Conservation (phyloP, 2,797 vertebrate species). For the Erpetoichthys calabaricus region DNA sequence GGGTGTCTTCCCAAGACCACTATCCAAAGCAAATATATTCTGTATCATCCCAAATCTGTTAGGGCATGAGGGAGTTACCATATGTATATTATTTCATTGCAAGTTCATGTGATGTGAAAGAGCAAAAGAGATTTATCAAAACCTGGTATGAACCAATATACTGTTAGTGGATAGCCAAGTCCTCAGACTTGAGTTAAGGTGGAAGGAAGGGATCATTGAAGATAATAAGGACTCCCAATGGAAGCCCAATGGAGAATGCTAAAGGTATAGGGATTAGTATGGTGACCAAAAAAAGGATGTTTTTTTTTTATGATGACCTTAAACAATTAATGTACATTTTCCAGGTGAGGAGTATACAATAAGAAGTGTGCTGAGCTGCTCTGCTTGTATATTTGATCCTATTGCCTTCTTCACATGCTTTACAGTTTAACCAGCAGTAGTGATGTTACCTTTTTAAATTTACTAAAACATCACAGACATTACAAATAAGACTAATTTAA, state of each 20-base stretch:
- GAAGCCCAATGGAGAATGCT: not conserved
- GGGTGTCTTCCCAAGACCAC: slow-evolving; percentile 5
- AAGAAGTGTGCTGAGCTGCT: slow-evolving; percentile 12
- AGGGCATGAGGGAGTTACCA: slow-evolving; percentile 1
- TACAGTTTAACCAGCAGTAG: slow-evolving; percentile 1
- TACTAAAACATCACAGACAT: too few species aligned
- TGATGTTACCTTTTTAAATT: too few species aligned
- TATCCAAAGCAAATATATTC: slow-evolving; percentile 5
- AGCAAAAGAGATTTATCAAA: slow-evolving; percentile 3
- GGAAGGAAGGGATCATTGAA: not conserved
- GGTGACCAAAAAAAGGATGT: slow-evolving; percentile 10
- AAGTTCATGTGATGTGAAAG: slow-evolving; percentile 3
- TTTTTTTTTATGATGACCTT: slow-evolving; percentile 11
- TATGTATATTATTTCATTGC: slow-evolving; percentile 14
- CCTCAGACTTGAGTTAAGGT: slow-evolving; percentile 4
- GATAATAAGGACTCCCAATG: too few species aligned
- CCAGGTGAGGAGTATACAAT: slow-evolving; percentile 9
- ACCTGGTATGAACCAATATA: slow-evolving; percentile 10
- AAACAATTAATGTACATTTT: slow-evolving; percentile 3
- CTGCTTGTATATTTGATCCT: slow-evolving; percentile 11
- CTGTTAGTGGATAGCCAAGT: slow-evolving; percentile 7
- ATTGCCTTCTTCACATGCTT: slow-evolving; percentile 14
- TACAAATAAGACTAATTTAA: too few species aligned
- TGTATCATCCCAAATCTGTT: not conserved
- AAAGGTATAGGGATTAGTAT: slow-evolving; percentile 8